Conservation (phyloP, 2,797 vertebrate genomes). For the Muscicapa comitata region DNA sequence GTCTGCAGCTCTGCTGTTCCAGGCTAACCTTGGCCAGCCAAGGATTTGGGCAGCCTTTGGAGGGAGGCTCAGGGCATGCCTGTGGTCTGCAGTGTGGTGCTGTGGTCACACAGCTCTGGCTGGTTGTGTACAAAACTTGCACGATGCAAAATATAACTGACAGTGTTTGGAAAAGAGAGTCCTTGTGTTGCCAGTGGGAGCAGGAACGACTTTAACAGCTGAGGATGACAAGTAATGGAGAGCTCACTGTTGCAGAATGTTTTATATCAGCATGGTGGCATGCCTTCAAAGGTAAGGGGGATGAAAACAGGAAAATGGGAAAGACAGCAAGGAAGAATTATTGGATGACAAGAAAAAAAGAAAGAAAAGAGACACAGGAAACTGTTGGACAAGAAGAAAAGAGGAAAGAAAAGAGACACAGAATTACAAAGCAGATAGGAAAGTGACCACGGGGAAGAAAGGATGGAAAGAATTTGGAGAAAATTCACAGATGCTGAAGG, state of each 20-base stretch:
- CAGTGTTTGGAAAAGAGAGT: neutral
- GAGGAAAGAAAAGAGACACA: neutral
- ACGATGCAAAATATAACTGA: neutral
- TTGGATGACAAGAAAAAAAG: neutral
- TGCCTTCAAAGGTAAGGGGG: neutral
- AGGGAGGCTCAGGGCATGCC: neutral
- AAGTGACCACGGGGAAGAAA: neutral
- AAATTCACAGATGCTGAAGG: neutral
- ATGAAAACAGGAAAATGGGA: neutral
- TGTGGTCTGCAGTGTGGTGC: neutral
- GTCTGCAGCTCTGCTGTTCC: neutral
- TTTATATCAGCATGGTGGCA: neutral
- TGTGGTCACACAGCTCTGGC: neutral
- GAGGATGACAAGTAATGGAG: neutral
- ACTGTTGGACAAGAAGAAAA: neutral
- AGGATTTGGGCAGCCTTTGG: neutral
- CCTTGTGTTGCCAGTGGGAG: neutral
- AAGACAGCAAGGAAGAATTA: neutral
- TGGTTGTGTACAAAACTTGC: neutral
- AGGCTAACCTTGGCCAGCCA: neutral
- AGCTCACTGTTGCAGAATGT: neutral
- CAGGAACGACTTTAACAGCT: neutral
- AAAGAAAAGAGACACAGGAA: neutral
- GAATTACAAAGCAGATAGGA: neutral
- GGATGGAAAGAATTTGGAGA: neutral